phyloP scores from a whole-genome alignment of 2,888 invertebrate species.

The Agrochola macilenta region DNA sequence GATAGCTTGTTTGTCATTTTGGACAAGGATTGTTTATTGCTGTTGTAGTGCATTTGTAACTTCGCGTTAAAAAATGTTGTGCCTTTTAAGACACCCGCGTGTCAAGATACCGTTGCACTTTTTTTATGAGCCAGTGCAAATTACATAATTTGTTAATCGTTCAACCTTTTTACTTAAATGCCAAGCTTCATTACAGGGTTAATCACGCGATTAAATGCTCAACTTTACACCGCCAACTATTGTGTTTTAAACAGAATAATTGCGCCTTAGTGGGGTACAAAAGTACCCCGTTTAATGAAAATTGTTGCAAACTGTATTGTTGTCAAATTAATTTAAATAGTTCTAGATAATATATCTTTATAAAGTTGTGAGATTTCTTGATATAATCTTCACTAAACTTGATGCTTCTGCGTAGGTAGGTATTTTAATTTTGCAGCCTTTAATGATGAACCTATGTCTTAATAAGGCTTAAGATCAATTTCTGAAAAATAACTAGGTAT shows the following conservation, averaged over 20 bases:
- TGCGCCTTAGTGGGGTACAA: conserved; percentile 14
- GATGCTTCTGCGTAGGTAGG: background rate
- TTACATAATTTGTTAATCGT: background rate
- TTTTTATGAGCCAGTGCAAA: background rate
- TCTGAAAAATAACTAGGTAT: no score
- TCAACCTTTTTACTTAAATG: conserved; percentile 24
- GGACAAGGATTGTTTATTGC: no score
- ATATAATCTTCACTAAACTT: background rate
- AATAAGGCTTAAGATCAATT: no score
- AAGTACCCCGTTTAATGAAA: conserved; percentile 38
- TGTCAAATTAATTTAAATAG: conserved; percentile 16
- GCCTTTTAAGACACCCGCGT: no score
- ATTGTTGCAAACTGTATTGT: conserved; percentile 28
- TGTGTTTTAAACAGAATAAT: conserved; percentile 50
- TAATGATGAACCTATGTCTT: no score
- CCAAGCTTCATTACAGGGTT: conserved; percentile 33
- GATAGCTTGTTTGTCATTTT: no score
- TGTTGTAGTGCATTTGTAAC: no score
- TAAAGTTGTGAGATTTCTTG: background rate
- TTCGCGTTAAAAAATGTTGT: no score
- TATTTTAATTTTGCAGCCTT: background rate
- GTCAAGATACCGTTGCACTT: no score
- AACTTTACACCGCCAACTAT: conserved; percentile 33
- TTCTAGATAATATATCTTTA: background rate
- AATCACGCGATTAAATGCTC: conserved; percentile 52